Evolutionary conservation across 2,888 invertebrate species (phyloP).

Genomic region (Drosophila falleni): DNA sequence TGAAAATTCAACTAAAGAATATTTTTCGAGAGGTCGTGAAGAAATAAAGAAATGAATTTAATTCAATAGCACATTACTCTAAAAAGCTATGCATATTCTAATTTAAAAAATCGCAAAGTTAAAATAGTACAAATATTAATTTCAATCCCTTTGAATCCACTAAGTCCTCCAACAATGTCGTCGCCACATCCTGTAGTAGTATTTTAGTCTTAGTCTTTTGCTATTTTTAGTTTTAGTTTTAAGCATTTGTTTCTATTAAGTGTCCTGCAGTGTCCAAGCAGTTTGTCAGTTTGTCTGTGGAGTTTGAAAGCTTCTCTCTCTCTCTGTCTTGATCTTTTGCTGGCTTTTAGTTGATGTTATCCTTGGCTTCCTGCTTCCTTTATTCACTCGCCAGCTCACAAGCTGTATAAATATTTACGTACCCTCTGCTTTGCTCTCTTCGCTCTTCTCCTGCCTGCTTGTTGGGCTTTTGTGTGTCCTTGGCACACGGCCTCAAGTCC

Average conservation of each 20-base stretch:
- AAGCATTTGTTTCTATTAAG: slow-evolving; percentile 25
- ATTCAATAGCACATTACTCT: no score
- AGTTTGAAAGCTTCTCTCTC: slow-evolving; percentile 1
- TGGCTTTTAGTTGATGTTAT: slow-evolving; percentile 29
- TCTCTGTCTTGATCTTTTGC: slow-evolving; percentile 11
- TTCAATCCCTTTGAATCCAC: neutral
- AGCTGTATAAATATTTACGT: slow-evolving; percentile 57
- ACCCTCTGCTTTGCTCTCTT: neutral
- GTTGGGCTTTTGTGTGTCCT: slow-evolving; percentile 26
- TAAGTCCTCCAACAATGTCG: neutral
- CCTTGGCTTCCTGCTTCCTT: slow-evolving; percentile 32
- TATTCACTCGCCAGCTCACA: slow-evolving; percentile 26
- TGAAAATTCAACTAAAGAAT: no score
- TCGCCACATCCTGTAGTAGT: neutral
- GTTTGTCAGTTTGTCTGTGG: slow-evolving; percentile 7
- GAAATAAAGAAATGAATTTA: no score
- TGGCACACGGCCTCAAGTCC: slow-evolving; percentile 16
- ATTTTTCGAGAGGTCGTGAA: no score
- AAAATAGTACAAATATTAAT: neutral
- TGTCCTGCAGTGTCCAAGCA: slow-evolving; percentile 9
- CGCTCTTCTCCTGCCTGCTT: neutral
- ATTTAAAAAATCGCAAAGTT: neutral
- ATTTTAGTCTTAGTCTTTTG: slow-evolving; percentile 7
- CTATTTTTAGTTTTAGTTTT: slow-evolving; percentile 24
- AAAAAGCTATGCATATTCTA: neutral